phyloP scores from a whole-genome alignment of 2,113 vertebrate species.

The Phalacrocorax pelagicus region DNA sequence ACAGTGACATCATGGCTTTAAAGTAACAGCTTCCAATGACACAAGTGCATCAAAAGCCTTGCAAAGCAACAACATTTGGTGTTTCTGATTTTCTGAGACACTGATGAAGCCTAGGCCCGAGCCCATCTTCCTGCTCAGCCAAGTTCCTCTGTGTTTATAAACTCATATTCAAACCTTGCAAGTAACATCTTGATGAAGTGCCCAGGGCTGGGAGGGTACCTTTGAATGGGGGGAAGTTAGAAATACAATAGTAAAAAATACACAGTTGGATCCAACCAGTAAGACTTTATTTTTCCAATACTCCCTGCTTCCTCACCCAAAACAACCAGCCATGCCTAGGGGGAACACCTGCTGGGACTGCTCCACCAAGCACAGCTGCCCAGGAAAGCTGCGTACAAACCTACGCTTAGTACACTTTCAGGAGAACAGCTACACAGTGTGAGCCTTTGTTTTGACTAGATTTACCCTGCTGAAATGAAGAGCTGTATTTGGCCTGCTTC shows the following conservation, averaged over 20 bases:
- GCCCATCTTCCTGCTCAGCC: not conserved
- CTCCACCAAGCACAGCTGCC: not conserved
- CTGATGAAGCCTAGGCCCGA: constrained; percentile 1
- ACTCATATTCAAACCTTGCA: constrained; percentile 20
- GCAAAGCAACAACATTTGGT: not conserved
- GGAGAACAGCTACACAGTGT: not conserved
- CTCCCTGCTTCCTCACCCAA: not conserved
- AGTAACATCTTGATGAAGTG: constrained; percentile 54
- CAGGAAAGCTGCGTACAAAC: not conserved
- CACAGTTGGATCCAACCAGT: not conserved
- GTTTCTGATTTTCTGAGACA: not conserved
- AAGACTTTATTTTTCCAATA: not conserved
- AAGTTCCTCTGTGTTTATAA: constrained; percentile 50
- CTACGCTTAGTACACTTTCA: not conserved
- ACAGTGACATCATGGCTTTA: constrained; percentile 67
- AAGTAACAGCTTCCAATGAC: constrained; percentile 12
- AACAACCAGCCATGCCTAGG: not conserved
- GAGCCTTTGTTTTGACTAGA: not conserved
- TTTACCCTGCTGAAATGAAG: not conserved
- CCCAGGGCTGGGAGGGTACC: not conserved
- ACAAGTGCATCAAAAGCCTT: constrained; percentile 34
- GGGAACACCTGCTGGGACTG: not conserved
- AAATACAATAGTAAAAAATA: not conserved
- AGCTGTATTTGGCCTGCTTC: not conserved
- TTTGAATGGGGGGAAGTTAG: not conserved